Percentiles rank a stretch among this genome's conserved stretches.
phyloP scores from a whole-genome alignment of 2,113 vertebrate genomes.

The Oncorhynchus nerka region DNA sequence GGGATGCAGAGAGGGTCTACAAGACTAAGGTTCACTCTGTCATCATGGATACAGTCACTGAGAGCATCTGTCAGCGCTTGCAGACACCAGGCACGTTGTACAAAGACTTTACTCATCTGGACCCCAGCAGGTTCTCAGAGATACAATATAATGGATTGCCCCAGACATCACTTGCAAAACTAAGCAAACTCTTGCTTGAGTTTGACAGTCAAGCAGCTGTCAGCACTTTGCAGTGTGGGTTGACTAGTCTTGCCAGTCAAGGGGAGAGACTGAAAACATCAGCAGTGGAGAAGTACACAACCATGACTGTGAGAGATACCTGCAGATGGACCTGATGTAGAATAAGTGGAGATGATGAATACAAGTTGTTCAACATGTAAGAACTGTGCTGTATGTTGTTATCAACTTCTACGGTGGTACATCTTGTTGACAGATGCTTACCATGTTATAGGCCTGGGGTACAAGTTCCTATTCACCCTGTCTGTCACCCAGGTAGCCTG shows the following conservation, averaged over 20 bases:
- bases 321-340: too few species aligned
- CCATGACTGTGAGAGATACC: background rate
- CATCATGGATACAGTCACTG: slow-evolving; percentile 23
- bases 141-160: slow-evolving; percentile 13
- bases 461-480: slow-evolving; percentile 26
- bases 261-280: slow-evolving; percentile 25
- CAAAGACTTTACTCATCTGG: slow-evolving; percentile 25
- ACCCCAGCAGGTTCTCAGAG: slow-evolving; percentile 11
- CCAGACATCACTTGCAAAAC: slow-evolving; percentile 13
- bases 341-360: background rate
- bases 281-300: slow-evolving; percentile 7
- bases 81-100: slow-evolving; percentile 19
- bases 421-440: background rate
- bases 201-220: slow-evolving; percentile 11
- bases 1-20: background rate
- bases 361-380: slow-evolving; percentile 25
- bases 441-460: slow-evolving; percentile 15
- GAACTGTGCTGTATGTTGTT: slow-evolving; percentile 25
- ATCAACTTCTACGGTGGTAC: slow-evolving; percentile 14
- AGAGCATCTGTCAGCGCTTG: slow-evolving; percentile 14
- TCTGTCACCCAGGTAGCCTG: slow-evolving; percentile 23
- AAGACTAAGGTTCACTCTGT: slow-evolving; percentile 26
- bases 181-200: slow-evolving; percentile 27
- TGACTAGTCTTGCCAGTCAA: slow-evolving; percentile 9
- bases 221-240: slow-evolving; percentile 10